These are phyloP conservation scores for Pterostichus madidus DNA, from an alignment of 2,888 invertebrate species.

Conservation along the genomic window DNA sequence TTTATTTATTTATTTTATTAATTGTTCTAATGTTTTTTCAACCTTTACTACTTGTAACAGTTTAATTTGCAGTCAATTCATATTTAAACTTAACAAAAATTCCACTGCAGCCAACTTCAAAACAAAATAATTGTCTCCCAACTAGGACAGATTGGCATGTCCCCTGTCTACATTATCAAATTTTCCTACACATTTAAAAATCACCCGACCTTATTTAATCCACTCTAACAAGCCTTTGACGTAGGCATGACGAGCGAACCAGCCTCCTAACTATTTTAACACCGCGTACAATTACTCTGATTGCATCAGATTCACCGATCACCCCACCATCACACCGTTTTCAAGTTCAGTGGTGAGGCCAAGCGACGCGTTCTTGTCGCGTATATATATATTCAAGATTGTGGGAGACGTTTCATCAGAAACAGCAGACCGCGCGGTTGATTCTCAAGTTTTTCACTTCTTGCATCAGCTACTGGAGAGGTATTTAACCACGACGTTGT, in stretches of 20 bases:
- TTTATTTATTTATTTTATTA: too few relatives aligned
- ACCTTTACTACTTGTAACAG: too few relatives aligned
- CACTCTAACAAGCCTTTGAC: not conserved
- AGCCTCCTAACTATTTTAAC: constrained; percentile 1
- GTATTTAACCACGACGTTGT: too few relatives aligned
- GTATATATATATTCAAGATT: not conserved
- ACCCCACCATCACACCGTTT: not conserved
- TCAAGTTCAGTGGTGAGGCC: constrained; percentile 19
- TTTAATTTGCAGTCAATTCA: too few relatives aligned
- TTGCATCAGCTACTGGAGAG: too few relatives aligned
- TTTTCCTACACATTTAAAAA: not conserved
- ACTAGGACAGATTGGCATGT: too few relatives aligned
- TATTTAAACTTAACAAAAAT: too few relatives aligned
- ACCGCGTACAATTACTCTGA: not conserved
- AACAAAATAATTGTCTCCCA: too few relatives aligned
- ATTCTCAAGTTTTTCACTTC: not conserved
- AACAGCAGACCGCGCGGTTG: not conserved
- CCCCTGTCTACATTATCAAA: too few relatives aligned
- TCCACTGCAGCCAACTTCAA: too few relatives aligned
- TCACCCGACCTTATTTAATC: not conserved
- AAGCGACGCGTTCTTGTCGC: not conserved
- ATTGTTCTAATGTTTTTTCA: too few relatives aligned
- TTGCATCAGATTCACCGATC: constrained; percentile 13
- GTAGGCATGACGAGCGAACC: not conserved
- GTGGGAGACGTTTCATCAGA: too few relatives aligned